Evolutionary conservation across 2,113 vertebrate species (phyloP).

Genomic region (Pampusana beccarii): DNA sequence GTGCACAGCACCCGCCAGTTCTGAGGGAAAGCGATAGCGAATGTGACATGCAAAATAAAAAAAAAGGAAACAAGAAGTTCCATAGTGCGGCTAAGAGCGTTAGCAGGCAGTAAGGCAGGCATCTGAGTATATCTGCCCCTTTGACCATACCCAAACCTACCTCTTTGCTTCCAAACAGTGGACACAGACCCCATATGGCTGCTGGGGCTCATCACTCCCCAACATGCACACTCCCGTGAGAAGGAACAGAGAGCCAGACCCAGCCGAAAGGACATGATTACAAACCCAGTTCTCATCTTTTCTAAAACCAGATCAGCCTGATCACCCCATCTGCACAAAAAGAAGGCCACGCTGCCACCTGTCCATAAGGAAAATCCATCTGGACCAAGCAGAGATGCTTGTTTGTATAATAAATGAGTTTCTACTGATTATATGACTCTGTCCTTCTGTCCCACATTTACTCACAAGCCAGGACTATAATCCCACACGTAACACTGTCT

Average conservation of each 20-base stretch:
- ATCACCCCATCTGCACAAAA: background rate
- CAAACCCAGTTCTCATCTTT: background rate
- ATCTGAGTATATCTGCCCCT: background rate
- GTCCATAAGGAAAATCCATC: background rate
- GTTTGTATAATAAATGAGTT: background rate
- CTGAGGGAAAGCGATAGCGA: background rate
- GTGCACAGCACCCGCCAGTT: background rate
- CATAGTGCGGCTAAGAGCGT: background rate
- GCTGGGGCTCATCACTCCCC: background rate
- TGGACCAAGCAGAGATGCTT: background rate
- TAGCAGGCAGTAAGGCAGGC: background rate
- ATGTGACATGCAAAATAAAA: background rate
- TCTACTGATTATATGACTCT: background rate
- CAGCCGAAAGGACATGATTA: background rate
- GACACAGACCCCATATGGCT: background rate
- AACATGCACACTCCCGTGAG: background rate
- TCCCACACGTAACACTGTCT: background rate
- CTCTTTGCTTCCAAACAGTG: background rate
- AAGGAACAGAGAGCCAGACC: background rate
- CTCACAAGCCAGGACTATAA: background rate
- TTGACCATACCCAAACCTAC: background rate
- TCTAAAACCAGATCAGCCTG: background rate
- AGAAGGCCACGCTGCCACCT: accelerated
- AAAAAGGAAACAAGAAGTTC: background rate
- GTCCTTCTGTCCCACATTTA: background rate